A percentile compares a stretch with the other conserved stretches of the same genome.
Evolutionary conservation across 2,888 invertebrate species (phyloP).

Genomic region (Acleris sparsana): DNA sequence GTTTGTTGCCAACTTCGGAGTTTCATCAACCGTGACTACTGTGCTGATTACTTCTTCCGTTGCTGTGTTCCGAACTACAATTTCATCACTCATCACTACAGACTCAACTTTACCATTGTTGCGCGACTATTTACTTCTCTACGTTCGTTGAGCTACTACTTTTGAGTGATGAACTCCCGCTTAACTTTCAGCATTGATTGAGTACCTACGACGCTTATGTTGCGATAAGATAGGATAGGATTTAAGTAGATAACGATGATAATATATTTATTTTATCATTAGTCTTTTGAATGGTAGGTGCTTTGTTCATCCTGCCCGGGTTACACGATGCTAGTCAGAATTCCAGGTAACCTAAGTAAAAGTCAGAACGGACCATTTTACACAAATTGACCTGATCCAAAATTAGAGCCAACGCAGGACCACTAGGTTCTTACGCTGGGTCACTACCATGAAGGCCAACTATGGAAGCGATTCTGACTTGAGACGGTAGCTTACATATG

Average conservation of each 20-base stretch:
- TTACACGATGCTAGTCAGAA: too few relatives aligned
- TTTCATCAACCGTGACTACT: conserved; percentile 38
- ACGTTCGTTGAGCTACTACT: conserved; percentile 55
- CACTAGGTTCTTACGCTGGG: too few relatives aligned
- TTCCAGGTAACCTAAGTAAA: too few relatives aligned
- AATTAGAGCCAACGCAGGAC: too few relatives aligned
- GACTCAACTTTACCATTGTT: conserved; percentile 55
- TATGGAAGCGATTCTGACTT: too few relatives aligned
- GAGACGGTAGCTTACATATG: too few relatives aligned
- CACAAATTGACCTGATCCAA: too few relatives aligned
- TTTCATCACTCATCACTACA: conserved; percentile 30
- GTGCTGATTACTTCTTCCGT: conserved; percentile 13
- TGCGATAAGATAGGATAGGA: conserved; percentile 71
- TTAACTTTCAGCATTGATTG: conserved; percentile 78
- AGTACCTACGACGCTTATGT: conserved; percentile 61
- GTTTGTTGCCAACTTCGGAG: conserved; percentile 41
- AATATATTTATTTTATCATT: conserved; percentile 22
- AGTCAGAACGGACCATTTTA: too few relatives aligned
- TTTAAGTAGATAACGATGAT: conserved; percentile 36
- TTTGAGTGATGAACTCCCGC: conserved; percentile 56
- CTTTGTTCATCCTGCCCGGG: not conserved
- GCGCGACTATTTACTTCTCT: conserved; percentile 44
- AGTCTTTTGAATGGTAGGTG: not conserved
- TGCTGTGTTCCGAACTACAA: conserved; percentile 10
- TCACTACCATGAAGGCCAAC: too few relatives aligned